Evolutionary conservation across 2,113 vertebrate species (phyloP), one percentile per base, ranked within the genome.

Genomic region (Addax nasomaculatus): DNA sequence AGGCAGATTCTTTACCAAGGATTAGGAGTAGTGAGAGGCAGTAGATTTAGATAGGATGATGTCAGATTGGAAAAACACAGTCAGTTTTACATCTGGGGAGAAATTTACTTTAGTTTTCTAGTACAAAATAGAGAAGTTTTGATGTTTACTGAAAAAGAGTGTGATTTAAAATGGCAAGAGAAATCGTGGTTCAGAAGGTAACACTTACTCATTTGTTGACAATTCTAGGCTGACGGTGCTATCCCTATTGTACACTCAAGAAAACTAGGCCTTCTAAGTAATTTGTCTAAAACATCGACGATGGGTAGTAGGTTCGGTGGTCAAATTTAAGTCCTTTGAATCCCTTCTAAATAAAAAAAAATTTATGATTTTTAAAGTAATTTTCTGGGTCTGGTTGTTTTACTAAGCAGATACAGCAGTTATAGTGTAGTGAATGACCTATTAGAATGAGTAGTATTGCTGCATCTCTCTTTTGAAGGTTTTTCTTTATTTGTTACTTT

Each of bases 41-140:
- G 58, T 89, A 33, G 58, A 88, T 80, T 97, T 97, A 91, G 27
- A 47, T 89, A 81, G 89, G 23, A 51, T 94, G 36, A 23, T 85
- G 2, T 96, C 29, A 76, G 94, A 89, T 67, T 94, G 79, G 89
- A 78, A 94, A 96, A 90, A 45, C 8, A 47, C 27, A 49, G n/a
- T 96, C 14, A 60, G 4, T 90, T 45, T 81, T 92, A 55, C 10
- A 21, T 85, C 23, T 39, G 58, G 21, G 27, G 25, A 17, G 36
- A n/a, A 27, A 70, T 88, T 80, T 14, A 29, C n/a, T 70, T 95
- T 67, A 73, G 67, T 90, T 94, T 90, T 97, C 55, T 95, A 55
- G 79, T 91, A 55, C 36, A 86, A 58, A 90, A 76, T 17, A 85
- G 30, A 73, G 25, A 83, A 76, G 16, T 64, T 76, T 93, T 93